Evolutionary conservation across 1,140 invertebrate genomes (phyloP), one percentile per base, ranked within the genome.

Genomic region (Penaeus indicus): DNA sequence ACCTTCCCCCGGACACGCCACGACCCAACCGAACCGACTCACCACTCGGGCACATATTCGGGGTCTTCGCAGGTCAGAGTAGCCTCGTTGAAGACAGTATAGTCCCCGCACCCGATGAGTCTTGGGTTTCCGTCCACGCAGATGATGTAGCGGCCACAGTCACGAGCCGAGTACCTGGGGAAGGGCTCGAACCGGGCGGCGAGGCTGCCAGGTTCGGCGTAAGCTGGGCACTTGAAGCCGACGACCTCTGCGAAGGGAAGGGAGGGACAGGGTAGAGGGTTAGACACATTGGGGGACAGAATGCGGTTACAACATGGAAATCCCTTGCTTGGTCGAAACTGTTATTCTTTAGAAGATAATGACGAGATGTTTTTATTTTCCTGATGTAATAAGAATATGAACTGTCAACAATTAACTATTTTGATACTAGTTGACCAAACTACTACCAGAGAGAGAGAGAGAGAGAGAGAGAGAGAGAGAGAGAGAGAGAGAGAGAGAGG

Each of bases 151-250:
- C 83, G 79, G 22, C 91, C 95, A 92, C 96, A 97, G 92, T 97
- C 96, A 42, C 96, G 96, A 25, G 96, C 95, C 0, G 96, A 94
- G 94, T 97, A 98, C 87, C 97, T 94, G 19, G 97, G 97, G 94
- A 95, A 97, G 1, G 97, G 97, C 95, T 96, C 97, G 94, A 97
- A 98, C 92, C 96, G 96, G 89, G 96, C 96, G 32, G 96, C 95
- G 89, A 95, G 94, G 64, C 96, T 95, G 92, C 96, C 94, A n/a
- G 96, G 94, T 89, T 96, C 96, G 63, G 97, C 94, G 92, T 97
- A 96, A 1, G 95, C 94, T 18, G 97, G 97, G 91, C 94, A 94
- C 60, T 92, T 92, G 92, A 94, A 94, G n/a, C 93, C 93, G 25
- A 94, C 92, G n/a, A 94, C 92, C 75, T 92, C 94, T 94, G 91